These are phyloP conservation scores for Epizoanthus fatuus DNA, from an alignment of 92 coral and sea anemone genomes.

Conservation along the genomic window DNA sequence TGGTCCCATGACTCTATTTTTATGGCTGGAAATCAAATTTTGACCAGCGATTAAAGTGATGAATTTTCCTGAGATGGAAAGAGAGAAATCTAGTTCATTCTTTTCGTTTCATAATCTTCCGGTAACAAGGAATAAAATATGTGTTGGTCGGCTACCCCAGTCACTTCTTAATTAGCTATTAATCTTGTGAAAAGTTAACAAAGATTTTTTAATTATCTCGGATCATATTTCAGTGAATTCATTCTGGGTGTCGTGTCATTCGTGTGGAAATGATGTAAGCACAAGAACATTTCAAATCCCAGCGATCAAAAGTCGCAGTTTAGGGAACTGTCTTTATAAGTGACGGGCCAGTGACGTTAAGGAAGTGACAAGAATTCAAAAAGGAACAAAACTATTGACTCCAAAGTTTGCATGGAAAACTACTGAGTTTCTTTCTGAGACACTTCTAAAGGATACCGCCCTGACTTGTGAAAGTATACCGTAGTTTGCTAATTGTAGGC, in stretches of 20 bases:
- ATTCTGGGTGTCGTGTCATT: conserved; percentile 2
- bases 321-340: conserved; percentile 1
- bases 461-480: not conserved
- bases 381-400: not conserved
- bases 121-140: conserved; percentile 60
- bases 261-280: conserved; percentile 29
- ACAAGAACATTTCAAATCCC: not conserved
- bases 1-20: not conserved
- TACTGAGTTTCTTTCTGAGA: not conserved
- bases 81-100: conserved; percentile 8
- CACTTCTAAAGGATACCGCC: conserved; percentile 9
- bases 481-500: not conserved
- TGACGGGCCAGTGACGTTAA: conserved; percentile 39
- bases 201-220: conserved; percentile 94
- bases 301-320: not conserved
- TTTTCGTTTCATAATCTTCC: conserved; percentile 57
- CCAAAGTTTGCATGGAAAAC: not conserved
- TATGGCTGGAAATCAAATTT: not conserved
- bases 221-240: conserved; percentile 82
- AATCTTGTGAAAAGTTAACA: conserved; percentile 97
- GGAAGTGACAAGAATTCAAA: conserved; percentile 35
- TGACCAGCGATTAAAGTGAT: not conserved
- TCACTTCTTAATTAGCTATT: conserved; percentile 96
- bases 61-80: conserved; percentile 12
- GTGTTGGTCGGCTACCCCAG: conserved; percentile 90